Base-by-base conservation (phyloP, 2,113 vertebrate species). In the Oxyruncus cristatus region DNA sequence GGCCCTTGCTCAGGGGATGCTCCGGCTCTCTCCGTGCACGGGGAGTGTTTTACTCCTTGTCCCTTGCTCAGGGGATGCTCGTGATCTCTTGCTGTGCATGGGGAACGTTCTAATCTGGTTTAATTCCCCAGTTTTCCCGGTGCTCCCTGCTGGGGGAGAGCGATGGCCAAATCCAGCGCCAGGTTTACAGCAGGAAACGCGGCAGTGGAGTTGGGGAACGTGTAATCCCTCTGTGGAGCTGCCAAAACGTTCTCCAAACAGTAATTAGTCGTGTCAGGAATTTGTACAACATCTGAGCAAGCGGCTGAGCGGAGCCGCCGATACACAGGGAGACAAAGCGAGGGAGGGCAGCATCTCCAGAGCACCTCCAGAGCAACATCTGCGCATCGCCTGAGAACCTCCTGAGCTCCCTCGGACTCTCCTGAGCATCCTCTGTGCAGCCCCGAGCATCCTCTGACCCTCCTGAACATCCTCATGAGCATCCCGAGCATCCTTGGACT, bases 181-280 rank as follows among this genome's bases (percentile, higher is more conserved):
- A 33, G 50, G 23, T 62, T 76, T 24, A 15, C 28, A 41, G 62
- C 65, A 50, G 53, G 18, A 27, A 35, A 14, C 14, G 6, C 72
- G 21, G 47, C 32, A 81, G 92, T 13, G 42, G 90, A 72, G 59
- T 63, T 85, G 88, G 91, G 93, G 95, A 85, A 92, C 23, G 84
- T 33, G 95, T 80, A 83, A 97, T 96, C 92, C 72, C 71, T 56
- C 79, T 56, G 6, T 42, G 10, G 73, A 91, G 94, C 59, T 39
- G 81, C 92, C 79, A 72, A 81, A 91, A 61, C 74, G 21, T 82
- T 78, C 95, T 93, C 78, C 66, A 77, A 71, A 89, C 59, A 82
- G 65, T 93, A 92, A 97, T 95, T 66, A 95, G 65, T 77, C 73
- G 19, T 79, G 85, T 92, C 90, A 80, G 91, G 67, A 77, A 94